phyloP scores from a whole-genome alignment of 1,140 invertebrate genomes.

The Neotoxoptera formosana region DNA sequence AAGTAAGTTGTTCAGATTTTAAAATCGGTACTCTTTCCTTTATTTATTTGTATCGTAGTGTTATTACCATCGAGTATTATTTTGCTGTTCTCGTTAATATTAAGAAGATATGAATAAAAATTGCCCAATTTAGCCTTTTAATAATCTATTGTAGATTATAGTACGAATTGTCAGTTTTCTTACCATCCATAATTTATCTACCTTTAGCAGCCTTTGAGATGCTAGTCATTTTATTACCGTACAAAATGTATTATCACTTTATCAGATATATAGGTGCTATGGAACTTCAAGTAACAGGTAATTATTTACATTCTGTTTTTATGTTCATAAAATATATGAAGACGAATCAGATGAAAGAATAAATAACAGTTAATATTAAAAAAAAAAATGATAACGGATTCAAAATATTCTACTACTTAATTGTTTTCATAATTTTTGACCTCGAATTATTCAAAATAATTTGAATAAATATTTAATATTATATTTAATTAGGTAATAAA shows the following conservation, averaged over 20 bases:
- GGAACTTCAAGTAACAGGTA: not conserved
- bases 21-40: not conserved
- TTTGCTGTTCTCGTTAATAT: not conserved
- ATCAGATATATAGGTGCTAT: not conserved
- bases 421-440: too few species aligned
- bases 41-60: slow-evolving; percentile 1
- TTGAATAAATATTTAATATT: too few species aligned
- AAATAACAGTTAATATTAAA: too few species aligned
- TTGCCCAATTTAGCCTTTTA: not conserved
- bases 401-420: too few species aligned
- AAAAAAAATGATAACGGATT: too few species aligned
- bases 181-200: not conserved
- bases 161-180: not conserved
- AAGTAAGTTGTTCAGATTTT: not conserved
- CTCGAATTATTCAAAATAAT: too few species aligned
- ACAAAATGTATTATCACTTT: not conserved
- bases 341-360: too few species aligned
- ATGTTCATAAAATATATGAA: too few species aligned
- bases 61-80: not conserved
- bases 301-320: not conserved
- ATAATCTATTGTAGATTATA: not conserved
- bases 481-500: too few species aligned
- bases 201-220: not conserved
- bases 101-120: not conserved
- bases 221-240: not conserved